These are phyloP conservation scores for Tetraodon nigroviridis DNA, from an alignment of 2,113 vertebrate species.

Conservation along the genomic window DNA sequence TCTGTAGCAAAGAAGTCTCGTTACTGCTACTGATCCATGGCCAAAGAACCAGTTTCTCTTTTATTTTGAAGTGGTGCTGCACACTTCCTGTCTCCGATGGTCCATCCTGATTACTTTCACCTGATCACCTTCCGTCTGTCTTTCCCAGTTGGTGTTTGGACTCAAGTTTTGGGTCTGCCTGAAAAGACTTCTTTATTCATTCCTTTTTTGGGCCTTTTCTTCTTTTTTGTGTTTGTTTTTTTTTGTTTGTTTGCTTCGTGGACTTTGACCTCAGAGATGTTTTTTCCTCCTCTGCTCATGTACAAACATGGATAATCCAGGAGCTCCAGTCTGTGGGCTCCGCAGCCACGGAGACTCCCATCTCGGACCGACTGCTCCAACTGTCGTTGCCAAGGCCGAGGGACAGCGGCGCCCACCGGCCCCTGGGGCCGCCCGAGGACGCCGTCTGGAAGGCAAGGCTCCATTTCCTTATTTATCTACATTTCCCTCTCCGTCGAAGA, in stretches of 20 bases:
- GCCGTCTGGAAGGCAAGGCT: conserved; percentile 55
- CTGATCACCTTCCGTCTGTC: neutral
- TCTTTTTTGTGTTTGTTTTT: neutral
- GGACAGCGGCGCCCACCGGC: conserved; percentile 41
- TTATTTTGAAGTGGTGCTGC: neutral
- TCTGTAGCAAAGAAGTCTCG: too few relatives aligned
- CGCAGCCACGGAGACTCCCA: conserved; percentile 18
- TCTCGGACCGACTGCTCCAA: conserved; percentile 49
- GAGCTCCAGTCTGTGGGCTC: too few relatives aligned
- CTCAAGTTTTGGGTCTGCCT: neutral
- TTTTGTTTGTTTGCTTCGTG: neutral
- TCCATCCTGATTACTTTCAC: neutral
- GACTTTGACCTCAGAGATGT: too few relatives aligned
- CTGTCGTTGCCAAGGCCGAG: conserved; percentile 59
- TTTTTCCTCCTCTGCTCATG: conserved; percentile 24
- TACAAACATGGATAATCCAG: neutral
- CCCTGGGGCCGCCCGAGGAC: conserved; percentile 53
- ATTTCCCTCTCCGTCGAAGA: too few relatives aligned
- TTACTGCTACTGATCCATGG: too few relatives aligned
- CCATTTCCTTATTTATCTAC: neutral
- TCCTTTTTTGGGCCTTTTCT: too few relatives aligned
- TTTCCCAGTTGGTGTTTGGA: neutral
- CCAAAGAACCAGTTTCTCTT: neutral
- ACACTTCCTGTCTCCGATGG: neutral
- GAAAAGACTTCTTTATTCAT: neutral